Evolutionary conservation across 2,888 invertebrate genomes (phyloP).

Genomic region (Lucinisca nassula): DNA sequence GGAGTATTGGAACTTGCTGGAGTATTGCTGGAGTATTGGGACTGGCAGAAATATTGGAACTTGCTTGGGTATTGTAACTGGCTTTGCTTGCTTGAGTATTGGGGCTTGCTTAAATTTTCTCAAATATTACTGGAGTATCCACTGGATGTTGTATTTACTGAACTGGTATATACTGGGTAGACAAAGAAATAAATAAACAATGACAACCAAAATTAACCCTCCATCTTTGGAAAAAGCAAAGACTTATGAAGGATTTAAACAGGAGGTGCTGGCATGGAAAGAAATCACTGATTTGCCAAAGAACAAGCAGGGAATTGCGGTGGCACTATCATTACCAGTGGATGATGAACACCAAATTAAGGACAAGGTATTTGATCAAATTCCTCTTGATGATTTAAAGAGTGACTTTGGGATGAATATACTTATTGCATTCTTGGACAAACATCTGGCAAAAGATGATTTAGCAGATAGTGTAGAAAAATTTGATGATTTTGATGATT

Average conservation of each 20-base stretch:
- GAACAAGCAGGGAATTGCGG: constrained; percentile 58
- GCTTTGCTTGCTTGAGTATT: too few species aligned
- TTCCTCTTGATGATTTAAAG: constrained; percentile 61
- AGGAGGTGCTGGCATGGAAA: constrained; percentile 62
- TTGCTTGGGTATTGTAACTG: too few species aligned
- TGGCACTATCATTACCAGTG: constrained; percentile 65
- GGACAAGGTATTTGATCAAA: constrained; percentile 67
- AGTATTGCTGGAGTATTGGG: too few species aligned
- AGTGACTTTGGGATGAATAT: constrained; percentile 53
- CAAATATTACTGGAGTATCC: too few species aligned
- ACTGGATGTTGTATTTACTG: too few species aligned
- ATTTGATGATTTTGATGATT: constrained; percentile 68
- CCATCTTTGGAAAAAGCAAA: constrained; percentile 29
- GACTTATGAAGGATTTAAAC: constrained; percentile 61
- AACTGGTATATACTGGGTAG: too few species aligned
- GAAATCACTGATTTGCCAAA: constrained; percentile 61
- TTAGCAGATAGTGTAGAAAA: constrained; percentile 64
- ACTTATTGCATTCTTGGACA: constrained; percentile 62
- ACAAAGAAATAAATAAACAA: too few species aligned
- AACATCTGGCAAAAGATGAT: constrained; percentile 68
- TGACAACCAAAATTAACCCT: constrained; percentile 30
- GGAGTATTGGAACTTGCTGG: too few species aligned
- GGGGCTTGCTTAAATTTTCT: too few species aligned
- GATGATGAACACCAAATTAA: constrained; percentile 49
- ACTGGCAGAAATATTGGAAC: too few species aligned